phyloP scores from a whole-genome alignment of 2,888 invertebrate genomes.

The Idaea aversata region DNA sequence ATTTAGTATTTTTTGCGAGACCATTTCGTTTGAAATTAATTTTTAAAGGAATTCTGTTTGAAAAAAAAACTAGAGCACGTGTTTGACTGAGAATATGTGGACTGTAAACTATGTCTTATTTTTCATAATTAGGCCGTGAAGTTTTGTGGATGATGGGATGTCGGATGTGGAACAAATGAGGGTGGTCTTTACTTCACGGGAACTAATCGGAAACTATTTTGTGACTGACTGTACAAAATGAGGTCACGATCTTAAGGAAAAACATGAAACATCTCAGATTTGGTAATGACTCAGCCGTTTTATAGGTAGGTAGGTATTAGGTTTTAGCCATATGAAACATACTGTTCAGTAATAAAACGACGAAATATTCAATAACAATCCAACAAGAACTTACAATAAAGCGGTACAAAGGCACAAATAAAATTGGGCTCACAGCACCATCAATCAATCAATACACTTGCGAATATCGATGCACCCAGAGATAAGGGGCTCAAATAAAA shows the following conservation, averaged over 20 bases:
- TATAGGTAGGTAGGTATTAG: background rate
- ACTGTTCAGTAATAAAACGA: background rate
- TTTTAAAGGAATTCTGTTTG: slow-evolving; percentile 63
- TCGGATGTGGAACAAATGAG: slow-evolving; percentile 42
- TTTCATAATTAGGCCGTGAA: slow-evolving; percentile 76
- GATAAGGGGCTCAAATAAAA: slow-evolving; percentile 60
- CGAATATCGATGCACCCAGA: slow-evolving; percentile 47
- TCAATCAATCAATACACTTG: slow-evolving; percentile 42
- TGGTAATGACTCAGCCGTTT: background rate
- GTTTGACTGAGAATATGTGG: slow-evolving; percentile 65
- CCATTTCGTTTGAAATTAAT: slow-evolving; percentile 68
- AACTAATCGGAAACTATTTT: slow-evolving; percentile 29
- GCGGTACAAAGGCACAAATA: slow-evolving; percentile 5
- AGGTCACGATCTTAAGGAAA: slow-evolving; percentile 2
- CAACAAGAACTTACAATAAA: background rate
- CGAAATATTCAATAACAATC: background rate
- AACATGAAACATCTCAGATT: background rate
- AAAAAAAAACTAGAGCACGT: slow-evolving; percentile 66
- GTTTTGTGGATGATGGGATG: slow-evolving; percentile 49
- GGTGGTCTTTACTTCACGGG: slow-evolving; percentile 54
- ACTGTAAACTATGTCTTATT: slow-evolving; percentile 74
- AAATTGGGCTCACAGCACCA: slow-evolving; percentile 16
- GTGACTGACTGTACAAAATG: slow-evolving; percentile 2
- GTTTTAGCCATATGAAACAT: background rate
- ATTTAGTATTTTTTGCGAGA: slow-evolving; percentile 72